Evolutionary conservation across 2,888 invertebrate species (phyloP).

Genomic region (Pyrrhosoma nymphula): DNA sequence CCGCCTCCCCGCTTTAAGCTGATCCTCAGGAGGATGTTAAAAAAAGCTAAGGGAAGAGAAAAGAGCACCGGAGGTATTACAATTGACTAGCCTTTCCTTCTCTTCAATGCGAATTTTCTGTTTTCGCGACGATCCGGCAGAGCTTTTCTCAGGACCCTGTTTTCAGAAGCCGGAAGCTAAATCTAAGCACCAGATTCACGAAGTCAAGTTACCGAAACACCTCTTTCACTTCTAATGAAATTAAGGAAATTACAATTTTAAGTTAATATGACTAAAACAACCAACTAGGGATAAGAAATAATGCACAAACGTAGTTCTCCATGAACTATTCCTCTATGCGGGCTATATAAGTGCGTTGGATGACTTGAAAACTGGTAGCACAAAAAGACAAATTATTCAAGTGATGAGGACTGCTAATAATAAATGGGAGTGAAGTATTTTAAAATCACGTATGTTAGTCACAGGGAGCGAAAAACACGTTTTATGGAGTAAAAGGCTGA

Average conservation of each 20-base stretch:
- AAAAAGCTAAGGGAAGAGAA: neutral
- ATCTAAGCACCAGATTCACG: neutral
- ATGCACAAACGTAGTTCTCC: too few relatives aligned
- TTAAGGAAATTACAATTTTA: neutral
- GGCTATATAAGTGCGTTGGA: too few relatives aligned
- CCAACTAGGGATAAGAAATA: too few relatives aligned
- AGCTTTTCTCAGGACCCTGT: neutral
- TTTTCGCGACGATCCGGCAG: neutral
- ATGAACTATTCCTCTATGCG: too few relatives aligned
- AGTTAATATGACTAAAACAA: too few relatives aligned
- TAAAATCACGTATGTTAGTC: too few relatives aligned
- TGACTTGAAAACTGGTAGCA: too few relatives aligned
- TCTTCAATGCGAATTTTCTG: neutral
- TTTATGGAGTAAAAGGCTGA: too few relatives aligned
- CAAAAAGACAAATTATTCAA: too few relatives aligned
- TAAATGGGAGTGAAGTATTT: too few relatives aligned
- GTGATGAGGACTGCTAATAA: too few relatives aligned
- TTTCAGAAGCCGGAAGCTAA: neutral
- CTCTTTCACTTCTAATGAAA: neutral
- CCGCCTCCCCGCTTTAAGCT: neutral
- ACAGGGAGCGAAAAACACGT: too few relatives aligned
- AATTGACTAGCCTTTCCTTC: neutral
- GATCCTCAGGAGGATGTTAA: conserved; percentile 18
- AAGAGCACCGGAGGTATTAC: conserved; percentile 31
- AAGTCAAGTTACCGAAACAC: neutral